Evolutionary conservation across 2,113 vertebrate genomes (phyloP).

Genomic region (Ovis canadensis): DNA sequence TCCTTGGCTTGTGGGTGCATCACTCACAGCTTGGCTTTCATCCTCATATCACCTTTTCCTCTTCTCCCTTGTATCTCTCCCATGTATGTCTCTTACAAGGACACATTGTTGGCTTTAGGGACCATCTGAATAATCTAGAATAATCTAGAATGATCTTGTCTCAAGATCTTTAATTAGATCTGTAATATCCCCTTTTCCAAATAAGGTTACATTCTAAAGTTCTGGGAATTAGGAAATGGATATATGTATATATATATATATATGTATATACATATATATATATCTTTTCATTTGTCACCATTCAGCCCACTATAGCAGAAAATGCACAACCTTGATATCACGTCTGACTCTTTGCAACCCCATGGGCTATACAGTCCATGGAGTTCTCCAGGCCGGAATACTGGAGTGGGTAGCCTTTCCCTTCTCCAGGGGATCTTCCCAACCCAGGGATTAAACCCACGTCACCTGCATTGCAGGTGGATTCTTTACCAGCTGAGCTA

Average conservation of each 20-base stretch:
- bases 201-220: neutral
- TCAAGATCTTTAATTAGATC: neutral
- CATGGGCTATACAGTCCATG: neutral
- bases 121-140: neutral
- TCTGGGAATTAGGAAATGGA: neutral
- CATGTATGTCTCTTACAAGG: neutral
- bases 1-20: neutral
- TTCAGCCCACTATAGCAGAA: neutral
- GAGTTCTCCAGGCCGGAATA: neutral
- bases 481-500: neutral
- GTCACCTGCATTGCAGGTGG: fast-evolving
- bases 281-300: neutral
- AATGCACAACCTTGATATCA: neutral
- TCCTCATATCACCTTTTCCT: neutral
- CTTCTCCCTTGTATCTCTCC: neutral
- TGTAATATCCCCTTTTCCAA: neutral
- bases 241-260: too few species aligned
- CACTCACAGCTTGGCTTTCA: neutral
- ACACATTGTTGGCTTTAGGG: neutral
- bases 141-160: neutral
- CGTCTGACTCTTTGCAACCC: neutral
- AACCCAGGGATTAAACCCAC: neutral
- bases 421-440: neutral
- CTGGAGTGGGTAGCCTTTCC: neutral
- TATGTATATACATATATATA: fast-evolving